phyloP scores from a whole-genome alignment of 2,888 invertebrate species.

The Protodeltote pygarga region DNA sequence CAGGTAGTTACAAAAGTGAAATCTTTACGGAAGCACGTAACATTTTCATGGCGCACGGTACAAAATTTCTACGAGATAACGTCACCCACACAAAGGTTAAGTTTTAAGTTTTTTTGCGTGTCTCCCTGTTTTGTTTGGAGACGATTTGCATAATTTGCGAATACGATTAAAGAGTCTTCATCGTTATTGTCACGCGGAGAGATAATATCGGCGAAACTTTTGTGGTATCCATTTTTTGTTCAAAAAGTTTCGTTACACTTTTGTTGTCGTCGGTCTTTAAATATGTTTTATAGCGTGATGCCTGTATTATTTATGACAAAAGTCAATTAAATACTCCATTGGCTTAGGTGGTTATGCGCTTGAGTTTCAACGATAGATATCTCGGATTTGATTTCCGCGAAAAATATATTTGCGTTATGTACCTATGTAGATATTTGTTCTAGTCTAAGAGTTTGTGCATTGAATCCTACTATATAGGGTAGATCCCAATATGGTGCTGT shows the following conservation, averaged over 20 bases:
- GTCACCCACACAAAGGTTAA: slow-evolving; percentile 56
- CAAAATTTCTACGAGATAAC: slow-evolving; percentile 63
- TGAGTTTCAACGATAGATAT: too few relatives aligned
- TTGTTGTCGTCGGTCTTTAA: too few relatives aligned
- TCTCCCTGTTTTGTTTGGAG: slow-evolving; percentile 33
- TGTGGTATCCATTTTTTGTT: slow-evolving; percentile 1
- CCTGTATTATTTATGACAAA: too few relatives aligned
- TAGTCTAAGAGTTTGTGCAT: too few relatives aligned
- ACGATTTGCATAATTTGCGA: slow-evolving; percentile 32
- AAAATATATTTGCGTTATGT: too few relatives aligned
- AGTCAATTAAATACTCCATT: too few relatives aligned
- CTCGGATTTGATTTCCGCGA: too few relatives aligned
- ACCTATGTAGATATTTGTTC: too few relatives aligned
- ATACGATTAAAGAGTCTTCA: slow-evolving; percentile 16
- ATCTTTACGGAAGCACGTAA: slow-evolving; percentile 63
- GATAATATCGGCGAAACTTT: slow-evolving; percentile 7
- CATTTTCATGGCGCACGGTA: slow-evolving; percentile 59
- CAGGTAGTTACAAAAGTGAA: slow-evolving; percentile 63
- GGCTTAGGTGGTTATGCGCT: too few relatives aligned
- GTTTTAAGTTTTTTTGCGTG: slow-evolving; percentile 48
- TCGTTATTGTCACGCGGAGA: slow-evolving; percentile 8
- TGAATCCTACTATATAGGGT: too few relatives aligned
- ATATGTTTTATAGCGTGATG: too few relatives aligned
- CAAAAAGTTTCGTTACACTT: neutral
- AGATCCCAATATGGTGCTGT: too few relatives aligned